Evolutionary conservation across 2,797 vertebrate genomes (phyloP).

Genomic region (Bradypus variegatus): DNA sequence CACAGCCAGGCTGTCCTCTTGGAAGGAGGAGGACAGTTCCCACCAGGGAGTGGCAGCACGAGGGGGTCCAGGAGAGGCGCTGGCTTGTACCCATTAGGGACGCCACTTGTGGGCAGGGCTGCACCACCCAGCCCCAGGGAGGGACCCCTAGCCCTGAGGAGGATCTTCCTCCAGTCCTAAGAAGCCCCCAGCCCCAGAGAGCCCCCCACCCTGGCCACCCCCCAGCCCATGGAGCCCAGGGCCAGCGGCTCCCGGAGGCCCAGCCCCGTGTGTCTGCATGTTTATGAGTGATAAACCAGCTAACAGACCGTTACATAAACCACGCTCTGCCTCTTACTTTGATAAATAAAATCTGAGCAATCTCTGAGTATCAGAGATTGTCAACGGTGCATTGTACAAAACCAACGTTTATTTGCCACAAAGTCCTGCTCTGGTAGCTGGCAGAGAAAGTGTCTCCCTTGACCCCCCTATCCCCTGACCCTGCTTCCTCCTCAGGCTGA

Average conservation of each 20-base stretch:
- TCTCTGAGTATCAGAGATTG: rapidly evolving
- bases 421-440: not conserved
- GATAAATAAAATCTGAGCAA: too few relatives aligned
- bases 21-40: rapidly evolving
- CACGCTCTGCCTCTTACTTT: rapidly evolving
- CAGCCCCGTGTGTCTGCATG: rapidly evolving
- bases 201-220: not conserved
- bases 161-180: too few relatives aligned
- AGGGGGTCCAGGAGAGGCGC: not conserved
- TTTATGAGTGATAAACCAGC: not conserved
- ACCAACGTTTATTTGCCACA: rapidly evolving
- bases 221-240: not conserved
- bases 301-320: rapidly evolving
- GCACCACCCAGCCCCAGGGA: not conserved
- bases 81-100: too few relatives aligned
- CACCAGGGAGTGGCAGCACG: not conserved
- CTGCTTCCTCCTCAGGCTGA: not conserved
- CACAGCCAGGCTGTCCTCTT: rapidly evolving
- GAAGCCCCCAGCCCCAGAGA: not conserved
- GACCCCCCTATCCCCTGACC: not conserved
- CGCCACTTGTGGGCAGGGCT: too few relatives aligned
- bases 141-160: too few relatives aligned
- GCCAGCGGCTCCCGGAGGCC: not conserved
- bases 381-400: rapidly evolving
- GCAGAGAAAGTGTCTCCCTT: rapidly evolving